These are phyloP conservation scores for Polymixis lichenea DNA, from an alignment of 2,888 invertebrate genomes.

Conservation along the genomic window DNA sequence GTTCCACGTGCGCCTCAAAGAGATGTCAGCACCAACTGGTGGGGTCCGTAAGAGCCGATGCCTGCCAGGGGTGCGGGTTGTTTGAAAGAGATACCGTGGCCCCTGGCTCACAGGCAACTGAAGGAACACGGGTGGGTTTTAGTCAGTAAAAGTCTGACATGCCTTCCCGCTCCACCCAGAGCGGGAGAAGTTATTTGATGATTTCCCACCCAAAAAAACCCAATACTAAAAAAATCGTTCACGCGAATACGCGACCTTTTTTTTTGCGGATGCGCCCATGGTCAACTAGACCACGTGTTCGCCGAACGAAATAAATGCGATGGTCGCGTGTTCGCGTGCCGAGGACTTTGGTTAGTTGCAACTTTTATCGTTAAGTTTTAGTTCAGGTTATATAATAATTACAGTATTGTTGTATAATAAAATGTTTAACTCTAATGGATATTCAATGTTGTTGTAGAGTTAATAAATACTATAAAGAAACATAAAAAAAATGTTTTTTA, in stretches of 20 bases:
- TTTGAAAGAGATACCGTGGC: too few relatives aligned
- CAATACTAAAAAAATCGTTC: not conserved
- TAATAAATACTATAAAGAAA: slow-evolving; percentile 13
- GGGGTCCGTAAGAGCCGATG: too few relatives aligned
- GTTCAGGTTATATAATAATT: slow-evolving; percentile 3
- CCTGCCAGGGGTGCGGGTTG: too few relatives aligned
- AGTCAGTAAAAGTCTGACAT: too few relatives aligned
- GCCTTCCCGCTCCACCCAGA: too few relatives aligned
- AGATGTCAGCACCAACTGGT: too few relatives aligned
- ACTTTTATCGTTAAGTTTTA: not conserved
- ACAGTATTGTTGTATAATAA: not conserved
- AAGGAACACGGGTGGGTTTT: too few relatives aligned
- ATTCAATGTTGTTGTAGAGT: not conserved
- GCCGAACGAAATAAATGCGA: not conserved
- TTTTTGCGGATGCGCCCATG: not conserved
- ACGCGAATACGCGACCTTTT: not conserved
- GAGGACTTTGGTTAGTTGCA: not conserved
- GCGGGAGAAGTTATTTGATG: too few relatives aligned
- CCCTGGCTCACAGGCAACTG: too few relatives aligned
- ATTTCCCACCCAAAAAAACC: too few relatives aligned
- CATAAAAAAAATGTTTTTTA: not conserved
- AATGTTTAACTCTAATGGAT: not conserved
- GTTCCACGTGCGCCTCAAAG: too few relatives aligned
- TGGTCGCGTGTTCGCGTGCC: not conserved
- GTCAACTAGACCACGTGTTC: too few relatives aligned